Evolutionary conservation across 2,888 invertebrate species (phyloP).

Genomic region (Drosophila nr. perissopoda): DNA sequence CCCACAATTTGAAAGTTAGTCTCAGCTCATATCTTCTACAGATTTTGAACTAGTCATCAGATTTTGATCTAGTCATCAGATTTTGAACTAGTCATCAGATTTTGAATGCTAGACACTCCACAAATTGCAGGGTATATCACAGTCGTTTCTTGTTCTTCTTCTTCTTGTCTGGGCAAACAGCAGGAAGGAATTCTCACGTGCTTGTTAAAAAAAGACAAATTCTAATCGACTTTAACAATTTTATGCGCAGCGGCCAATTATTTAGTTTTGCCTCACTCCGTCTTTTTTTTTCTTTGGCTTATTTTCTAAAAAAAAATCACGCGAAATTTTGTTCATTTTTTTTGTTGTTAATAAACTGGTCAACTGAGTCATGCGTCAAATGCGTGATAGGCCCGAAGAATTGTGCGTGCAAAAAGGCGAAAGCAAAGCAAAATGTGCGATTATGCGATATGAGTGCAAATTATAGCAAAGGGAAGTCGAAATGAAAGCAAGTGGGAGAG

Average conservation of each 20-base stretch:
- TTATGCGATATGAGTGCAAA: constrained; percentile 2
- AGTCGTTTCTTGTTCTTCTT: background rate
- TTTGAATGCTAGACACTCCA: background rate
- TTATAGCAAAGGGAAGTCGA: background rate
- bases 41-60: background rate
- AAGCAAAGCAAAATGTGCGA: constrained; percentile 8
- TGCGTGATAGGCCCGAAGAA: constrained; percentile 70
- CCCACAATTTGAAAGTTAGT: background rate
- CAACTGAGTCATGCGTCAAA: constrained; percentile 61
- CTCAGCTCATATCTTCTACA: background rate
- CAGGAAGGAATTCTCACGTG: background rate
- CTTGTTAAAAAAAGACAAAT: constrained; percentile 6
- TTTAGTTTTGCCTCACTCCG: background rate
- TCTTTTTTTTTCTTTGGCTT: constrained; percentile 43
- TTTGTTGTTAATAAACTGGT: constrained; percentile 23
- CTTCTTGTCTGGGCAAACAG: background rate
- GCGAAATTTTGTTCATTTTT: constrained; percentile 17
- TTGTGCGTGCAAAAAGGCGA: constrained; percentile 9
- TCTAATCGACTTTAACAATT: background rate
- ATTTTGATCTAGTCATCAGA: background rate
- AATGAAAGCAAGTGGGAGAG: background rate
- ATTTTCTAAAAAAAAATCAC: constrained; percentile 45
- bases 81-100: background rate
- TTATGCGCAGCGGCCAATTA: constrained; percentile 6
- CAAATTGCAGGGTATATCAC: background rate